phyloP scores from a whole-genome alignment of 2,888 invertebrate genomes.

The Atethmia centrago region DNA sequence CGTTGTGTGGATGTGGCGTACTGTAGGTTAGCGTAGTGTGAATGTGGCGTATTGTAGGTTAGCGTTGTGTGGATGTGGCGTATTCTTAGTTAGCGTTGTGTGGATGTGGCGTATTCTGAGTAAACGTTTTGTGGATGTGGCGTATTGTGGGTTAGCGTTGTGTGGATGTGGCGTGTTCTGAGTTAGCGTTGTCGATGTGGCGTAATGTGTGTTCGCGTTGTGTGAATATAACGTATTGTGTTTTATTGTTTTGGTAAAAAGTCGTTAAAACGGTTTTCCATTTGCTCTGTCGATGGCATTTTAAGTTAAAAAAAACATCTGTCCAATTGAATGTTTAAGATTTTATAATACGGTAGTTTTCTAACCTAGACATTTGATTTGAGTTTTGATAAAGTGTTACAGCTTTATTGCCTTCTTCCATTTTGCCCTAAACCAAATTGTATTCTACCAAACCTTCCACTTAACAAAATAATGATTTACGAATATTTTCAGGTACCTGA shows the following conservation, averaged over 20 bases:
- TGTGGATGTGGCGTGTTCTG: constrained; percentile 72
- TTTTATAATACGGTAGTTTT: neutral
- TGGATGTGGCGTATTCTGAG: constrained; percentile 70
- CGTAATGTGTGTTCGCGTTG: constrained; percentile 56
- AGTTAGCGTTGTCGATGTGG: constrained; percentile 69
- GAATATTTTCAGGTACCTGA: neutral
- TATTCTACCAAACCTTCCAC: neutral
- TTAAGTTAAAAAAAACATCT: neutral
- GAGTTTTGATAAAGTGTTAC: neutral
- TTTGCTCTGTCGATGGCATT: neutral
- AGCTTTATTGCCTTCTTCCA: neutral
- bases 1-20: constrained; percentile 67
- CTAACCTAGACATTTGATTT: neutral
- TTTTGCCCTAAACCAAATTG: neutral
- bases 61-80: constrained; percentile 72
- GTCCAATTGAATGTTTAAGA: neutral
- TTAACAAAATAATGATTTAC: neutral
- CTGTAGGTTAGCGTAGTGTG: constrained; percentile 67
- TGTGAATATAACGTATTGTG: constrained; percentile 70
- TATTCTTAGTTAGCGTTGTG: constrained; percentile 56
- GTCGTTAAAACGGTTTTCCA: no score
- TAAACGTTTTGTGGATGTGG: constrained; percentile 73
- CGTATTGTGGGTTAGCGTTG: constrained; percentile 54
- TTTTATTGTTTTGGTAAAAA: neutral
- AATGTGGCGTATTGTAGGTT: constrained; percentile 66